Evolutionary conservation across 2,797 vertebrate species (phyloP).

Genomic region (Triplophysa bombifrons): DNA sequence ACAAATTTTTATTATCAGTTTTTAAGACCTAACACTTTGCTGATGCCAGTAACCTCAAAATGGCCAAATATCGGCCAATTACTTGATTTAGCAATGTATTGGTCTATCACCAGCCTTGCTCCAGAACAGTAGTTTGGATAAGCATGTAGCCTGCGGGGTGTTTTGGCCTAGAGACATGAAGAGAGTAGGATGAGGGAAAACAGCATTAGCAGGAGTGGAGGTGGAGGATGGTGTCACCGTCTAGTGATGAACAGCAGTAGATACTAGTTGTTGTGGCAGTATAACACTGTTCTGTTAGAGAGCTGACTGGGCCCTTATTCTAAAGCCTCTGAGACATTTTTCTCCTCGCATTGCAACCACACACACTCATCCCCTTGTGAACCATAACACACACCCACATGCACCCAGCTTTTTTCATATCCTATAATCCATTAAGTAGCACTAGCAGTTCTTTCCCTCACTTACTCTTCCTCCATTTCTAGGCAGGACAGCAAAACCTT

Average conservation of each 20-base stretch:
- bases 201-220: slow-evolving; percentile 27
- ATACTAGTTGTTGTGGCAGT: slow-evolving; percentile 38
- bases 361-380: slow-evolving; percentile 7
- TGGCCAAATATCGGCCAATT: slow-evolving; percentile 2
- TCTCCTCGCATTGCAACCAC: slow-evolving; percentile 23
- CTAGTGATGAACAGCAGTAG: slow-evolving; percentile 41
- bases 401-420: slow-evolving; percentile 41
- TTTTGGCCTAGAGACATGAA: slow-evolving; percentile 13
- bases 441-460: slow-evolving; percentile 35
- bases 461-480: slow-evolving; percentile 26
- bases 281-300: slow-evolving; percentile 29
- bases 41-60: not conserved
- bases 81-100: not conserved
- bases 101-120: slow-evolving; percentile 6
- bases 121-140: slow-evolving; percentile 25
- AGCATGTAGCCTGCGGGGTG: slow-evolving; percentile 7
- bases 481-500: slow-evolving; percentile 50
- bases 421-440: slow-evolving; percentile 56
- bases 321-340: slow-evolving; percentile 26
- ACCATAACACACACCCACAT: slow-evolving; percentile 15
- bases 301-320: slow-evolving; percentile 29
- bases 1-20: not conserved
- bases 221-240: slow-evolving; percentile 35
- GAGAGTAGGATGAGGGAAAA: slow-evolving; percentile 31
- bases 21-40: slow-evolving; percentile 5